These are phyloP conservation scores for Zosterops hypoxanthus DNA, from an alignment of 2,113 vertebrate genomes.

Conservation along the genomic window DNA sequence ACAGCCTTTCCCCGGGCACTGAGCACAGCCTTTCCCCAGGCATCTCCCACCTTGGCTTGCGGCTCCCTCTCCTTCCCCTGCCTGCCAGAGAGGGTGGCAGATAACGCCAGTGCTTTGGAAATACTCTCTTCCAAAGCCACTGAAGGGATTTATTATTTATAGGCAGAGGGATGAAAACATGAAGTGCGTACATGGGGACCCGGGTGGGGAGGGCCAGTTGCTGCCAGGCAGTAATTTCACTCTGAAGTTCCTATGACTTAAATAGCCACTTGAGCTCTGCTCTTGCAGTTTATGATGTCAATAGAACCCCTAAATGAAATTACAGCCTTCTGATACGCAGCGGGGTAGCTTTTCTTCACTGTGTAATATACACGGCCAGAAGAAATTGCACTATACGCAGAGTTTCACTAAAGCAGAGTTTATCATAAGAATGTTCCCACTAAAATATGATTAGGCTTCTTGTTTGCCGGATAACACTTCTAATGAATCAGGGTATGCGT, in stretches of 20 bases:
- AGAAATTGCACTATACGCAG: conserved; percentile 78
- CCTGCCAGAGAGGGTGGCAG: background rate
- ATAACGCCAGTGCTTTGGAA: conserved; percentile 44
- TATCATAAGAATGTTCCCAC: conserved; percentile 76
- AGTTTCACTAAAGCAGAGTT: conserved; percentile 79
- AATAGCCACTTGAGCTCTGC: conserved; percentile 83
- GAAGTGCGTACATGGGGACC: conserved; percentile 60
- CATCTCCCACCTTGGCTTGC: background rate
- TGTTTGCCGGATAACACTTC: conserved; percentile 80
- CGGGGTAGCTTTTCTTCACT: conserved; percentile 80
- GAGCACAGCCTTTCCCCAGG: too few relatives aligned
- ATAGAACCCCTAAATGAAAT: conserved; percentile 84
- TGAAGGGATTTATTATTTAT: conserved; percentile 72
- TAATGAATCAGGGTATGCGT: conserved; percentile 77
- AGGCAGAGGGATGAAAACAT: conserved; percentile 70
- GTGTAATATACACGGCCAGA: conserved; percentile 76
- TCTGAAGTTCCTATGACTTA: conserved; percentile 81
- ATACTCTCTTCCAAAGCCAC: conserved; percentile 32
- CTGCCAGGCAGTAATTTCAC: conserved; percentile 79
- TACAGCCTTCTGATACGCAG: conserved; percentile 83
- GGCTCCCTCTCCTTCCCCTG: background rate
- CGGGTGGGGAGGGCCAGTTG: conserved; percentile 64
- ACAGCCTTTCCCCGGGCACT: too few relatives aligned
- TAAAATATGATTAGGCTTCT: conserved; percentile 83
- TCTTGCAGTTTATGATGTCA: conserved; percentile 80